These are phyloP conservation scores for Onchidella celtica DNA, from an alignment of 2,888 invertebrate species.

Conservation along the genomic window DNA sequence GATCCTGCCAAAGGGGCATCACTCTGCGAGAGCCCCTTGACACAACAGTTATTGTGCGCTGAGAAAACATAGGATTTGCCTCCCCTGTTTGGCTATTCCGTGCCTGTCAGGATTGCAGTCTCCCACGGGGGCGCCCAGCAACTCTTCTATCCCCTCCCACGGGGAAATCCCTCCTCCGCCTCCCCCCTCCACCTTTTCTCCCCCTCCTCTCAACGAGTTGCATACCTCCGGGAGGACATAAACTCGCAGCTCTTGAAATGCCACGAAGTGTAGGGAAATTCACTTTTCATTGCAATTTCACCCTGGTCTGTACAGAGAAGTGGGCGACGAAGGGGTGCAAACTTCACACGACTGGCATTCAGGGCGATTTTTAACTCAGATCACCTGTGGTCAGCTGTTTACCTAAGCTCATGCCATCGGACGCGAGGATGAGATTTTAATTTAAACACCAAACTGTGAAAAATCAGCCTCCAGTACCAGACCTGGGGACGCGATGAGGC, in stretches of 20 bases:
- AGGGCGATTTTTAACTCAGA: background rate
- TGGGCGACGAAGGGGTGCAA: no score
- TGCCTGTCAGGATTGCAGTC: background rate
- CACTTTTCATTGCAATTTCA: background rate
- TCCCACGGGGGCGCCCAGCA: background rate
- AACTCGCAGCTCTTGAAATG: conserved; percentile 9
- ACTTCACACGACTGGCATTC: no score
- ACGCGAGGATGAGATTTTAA: background rate
- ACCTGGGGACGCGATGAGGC: no score
- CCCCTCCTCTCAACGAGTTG: no score
- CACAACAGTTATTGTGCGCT: conserved; percentile 34
- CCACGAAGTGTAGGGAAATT: conserved; percentile 9
- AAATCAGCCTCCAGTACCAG: background rate
- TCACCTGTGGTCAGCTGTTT: conserved; percentile 7
- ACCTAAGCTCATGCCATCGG: background rate
- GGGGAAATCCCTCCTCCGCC: background rate
- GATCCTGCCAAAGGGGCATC: conserved; percentile 6
- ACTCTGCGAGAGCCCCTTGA: conserved; percentile 8
- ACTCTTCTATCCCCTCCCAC: background rate
- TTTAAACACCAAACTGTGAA: background rate
- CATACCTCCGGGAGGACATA: background rate
- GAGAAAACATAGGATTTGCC: conserved; percentile 15
- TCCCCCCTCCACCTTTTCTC: background rate
- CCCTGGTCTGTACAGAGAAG: no score
- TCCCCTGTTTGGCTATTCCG: background rate